Base-by-base conservation (phyloP, 1,140 invertebrate genomes). In the Tribolium madens region DNA sequence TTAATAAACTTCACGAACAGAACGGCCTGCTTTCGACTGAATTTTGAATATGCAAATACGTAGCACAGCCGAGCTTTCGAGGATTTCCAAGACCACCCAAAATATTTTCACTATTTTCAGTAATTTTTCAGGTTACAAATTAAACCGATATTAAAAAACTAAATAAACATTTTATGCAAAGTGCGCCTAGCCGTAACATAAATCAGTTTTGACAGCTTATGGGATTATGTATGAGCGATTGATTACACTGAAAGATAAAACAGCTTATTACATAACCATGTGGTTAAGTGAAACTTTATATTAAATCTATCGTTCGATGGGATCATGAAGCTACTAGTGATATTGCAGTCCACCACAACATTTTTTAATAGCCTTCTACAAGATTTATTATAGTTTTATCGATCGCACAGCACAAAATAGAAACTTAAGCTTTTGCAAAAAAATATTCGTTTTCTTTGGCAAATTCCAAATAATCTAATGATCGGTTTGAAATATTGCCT, bases 131-230 rank as follows among this genome's bases (percentile, higher is more conserved):
- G 3, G 21, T 26, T 26, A 26, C 21, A 26, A 26, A 26, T 26
- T 26, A 26, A 26, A 26, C 0, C 21, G 21, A n/a, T 9, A 42
- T 42, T 10, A 42, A 42, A 42, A 64, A 64, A 14, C 21, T 4
- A 18, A 72, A 31, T 31, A 72, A 12, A 21, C 21, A 64, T 64
- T 64, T 60, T 60, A 60, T 52, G 50, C 73, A 60, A 75, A 47
- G 52, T 75, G 64, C 42, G 70, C 70, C 26, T 50, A 72, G 47
- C 7, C 18, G 70, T 50, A 69, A 76, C 64, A 72, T 76, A 76
- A 76, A 76, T 76, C 75, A 76, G 69, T 53, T 76, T 76, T 76
- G 75, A 76, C 75, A 76, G 75, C 68, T 76, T 76, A 76, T 76
- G 26, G 75, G 68, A 76, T 76, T 76, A 76, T 76, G 75, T 53